These are phyloP conservation scores for Gadopsis bispinosus DNA, from an alignment of 2,797 vertebrate genomes.

Conservation along the genomic window DNA sequence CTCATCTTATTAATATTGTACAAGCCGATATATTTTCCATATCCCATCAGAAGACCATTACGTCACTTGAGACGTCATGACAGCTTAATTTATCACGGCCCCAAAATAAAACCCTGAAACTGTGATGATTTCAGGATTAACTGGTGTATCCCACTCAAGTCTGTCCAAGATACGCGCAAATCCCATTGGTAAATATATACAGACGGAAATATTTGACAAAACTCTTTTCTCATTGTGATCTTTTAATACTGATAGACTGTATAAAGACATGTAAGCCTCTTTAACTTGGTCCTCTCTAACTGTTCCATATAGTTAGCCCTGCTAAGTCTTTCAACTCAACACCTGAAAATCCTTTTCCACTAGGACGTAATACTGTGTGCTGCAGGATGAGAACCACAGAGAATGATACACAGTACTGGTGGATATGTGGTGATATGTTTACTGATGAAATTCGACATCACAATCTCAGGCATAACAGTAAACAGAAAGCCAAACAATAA, in stretches of 20 bases:
- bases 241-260: slow-evolving; percentile 35
- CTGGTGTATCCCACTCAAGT: slow-evolving; percentile 40
- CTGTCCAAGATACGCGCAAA: slow-evolving; percentile 55
- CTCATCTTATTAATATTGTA: slow-evolving; percentile 6
- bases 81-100: slow-evolving; percentile 32
- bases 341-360: slow-evolving; percentile 33
- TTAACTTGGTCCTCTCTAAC: slow-evolving; percentile 43
- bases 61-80: slow-evolving; percentile 8
- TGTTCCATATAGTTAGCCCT: slow-evolving; percentile 52
- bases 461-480: not conserved
- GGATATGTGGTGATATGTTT: not conserved
- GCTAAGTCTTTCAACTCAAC: slow-evolving; percentile 62
- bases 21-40: not conserved
- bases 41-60: slow-evolving; percentile 17
- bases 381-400: slow-evolving; percentile 7
- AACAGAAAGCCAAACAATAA: not conserved
- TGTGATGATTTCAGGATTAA: slow-evolving; percentile 64
- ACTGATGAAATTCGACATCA: not conserved
- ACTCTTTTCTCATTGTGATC: slow-evolving; percentile 32
- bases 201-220: slow-evolving; percentile 54
- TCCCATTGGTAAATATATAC: slow-evolving; percentile 60
- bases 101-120: slow-evolving; percentile 43
- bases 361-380: not conserved
- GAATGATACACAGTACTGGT: not conserved
- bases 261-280: slow-evolving; percentile 51